Percentiles rank a stretch among this genome's conserved stretches.
These are phyloP conservation scores for Drosophila ercepeae DNA, from an alignment of 1,140 invertebrate species.

Conservation along the genomic window DNA sequence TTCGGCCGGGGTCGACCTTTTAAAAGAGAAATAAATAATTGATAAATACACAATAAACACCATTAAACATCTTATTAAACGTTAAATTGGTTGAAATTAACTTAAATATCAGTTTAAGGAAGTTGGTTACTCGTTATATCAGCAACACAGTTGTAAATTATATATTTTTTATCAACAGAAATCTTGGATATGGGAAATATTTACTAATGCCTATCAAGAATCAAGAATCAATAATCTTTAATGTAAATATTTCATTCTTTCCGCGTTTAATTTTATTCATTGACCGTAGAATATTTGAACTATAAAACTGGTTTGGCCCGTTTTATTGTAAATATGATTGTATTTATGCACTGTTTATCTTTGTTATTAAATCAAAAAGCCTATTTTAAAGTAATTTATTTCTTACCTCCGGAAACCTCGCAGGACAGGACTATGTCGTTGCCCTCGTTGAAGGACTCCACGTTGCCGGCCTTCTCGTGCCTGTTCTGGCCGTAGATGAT, in stretches of 20 bases:
- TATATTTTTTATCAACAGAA: not conserved
- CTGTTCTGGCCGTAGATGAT: conserved; percentile 93
- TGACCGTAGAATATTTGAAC: not conserved
- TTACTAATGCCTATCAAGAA: not conserved
- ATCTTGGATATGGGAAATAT: not conserved
- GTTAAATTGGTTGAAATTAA: not conserved
- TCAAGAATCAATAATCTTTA: too few species aligned
- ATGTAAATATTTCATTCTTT: not conserved
- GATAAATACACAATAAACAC: not conserved
- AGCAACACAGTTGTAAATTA: too few species aligned
- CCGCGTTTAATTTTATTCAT: not conserved
- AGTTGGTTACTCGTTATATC: too few species aligned
- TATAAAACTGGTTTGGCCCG: not conserved
- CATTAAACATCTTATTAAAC: not conserved
- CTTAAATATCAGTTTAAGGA: too few species aligned
- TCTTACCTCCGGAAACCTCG: conserved; percentile 94
- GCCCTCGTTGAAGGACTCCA: conserved; percentile 95
- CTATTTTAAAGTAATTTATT: not conserved
- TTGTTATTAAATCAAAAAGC: not conserved
- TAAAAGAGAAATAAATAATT: conserved; percentile 1
- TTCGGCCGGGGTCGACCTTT: conserved; percentile 90
- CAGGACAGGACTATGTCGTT: conserved; percentile 92
- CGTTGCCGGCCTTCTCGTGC: conserved; percentile 90
- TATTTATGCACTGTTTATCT: not conserved
- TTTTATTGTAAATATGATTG: not conserved